Evolutionary conservation across 30 jellyfish, hydroid and myxozoan genomes (phyloP), one percentile per base, ranked within the genome.

Genomic region (Turritopsis dohrnii): DNA sequence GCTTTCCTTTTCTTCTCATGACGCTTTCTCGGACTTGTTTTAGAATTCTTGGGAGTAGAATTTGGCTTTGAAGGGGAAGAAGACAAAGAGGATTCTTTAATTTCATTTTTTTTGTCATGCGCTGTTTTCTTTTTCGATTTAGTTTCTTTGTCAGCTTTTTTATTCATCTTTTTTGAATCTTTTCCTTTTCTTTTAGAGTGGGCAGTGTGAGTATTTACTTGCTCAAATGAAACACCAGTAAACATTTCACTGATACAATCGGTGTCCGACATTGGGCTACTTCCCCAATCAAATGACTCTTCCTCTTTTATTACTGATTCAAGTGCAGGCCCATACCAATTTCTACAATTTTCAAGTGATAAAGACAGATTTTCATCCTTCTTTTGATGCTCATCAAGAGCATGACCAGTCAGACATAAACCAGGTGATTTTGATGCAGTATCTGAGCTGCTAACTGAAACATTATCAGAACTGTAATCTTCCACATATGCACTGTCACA

Each of bases 401-500:
- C 76, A 3, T 66, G 16, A 29, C 83, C 54, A n/a, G 13, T 16
- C 16, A 17, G 18, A 29, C 65, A n/a, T 23, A 18, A 24, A 26
- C 41, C 83, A 24, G 83, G 83, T 8, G 54, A 24, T n/a, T 29
- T 74, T 66, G 18, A n/a, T 74, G 65, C 24, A n/a, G 83, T 23
- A 52, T 74, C 83, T 23, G 83, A 74, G 54, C 83, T 52, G 0
- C 19, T 74, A n/a, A 74, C 41, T n/a, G 83, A 74, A 21, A 74
- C 60, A 74, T 74, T 74, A 74, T 74, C 83, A n/a, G 83, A 74
- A 29, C 83, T 74, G 83, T 24, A 74, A 71, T 74, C 83, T 74
- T 74, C 83, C 0, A 74, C 83, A 74, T 23, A 74, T 8, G 83
- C 83, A 74, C 83, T 74, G 41, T 74, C 83, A 1, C 65, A 28